Evolutionary conservation across 2,797 vertebrate genomes (phyloP).

Genomic region (Nasua narica): DNA sequence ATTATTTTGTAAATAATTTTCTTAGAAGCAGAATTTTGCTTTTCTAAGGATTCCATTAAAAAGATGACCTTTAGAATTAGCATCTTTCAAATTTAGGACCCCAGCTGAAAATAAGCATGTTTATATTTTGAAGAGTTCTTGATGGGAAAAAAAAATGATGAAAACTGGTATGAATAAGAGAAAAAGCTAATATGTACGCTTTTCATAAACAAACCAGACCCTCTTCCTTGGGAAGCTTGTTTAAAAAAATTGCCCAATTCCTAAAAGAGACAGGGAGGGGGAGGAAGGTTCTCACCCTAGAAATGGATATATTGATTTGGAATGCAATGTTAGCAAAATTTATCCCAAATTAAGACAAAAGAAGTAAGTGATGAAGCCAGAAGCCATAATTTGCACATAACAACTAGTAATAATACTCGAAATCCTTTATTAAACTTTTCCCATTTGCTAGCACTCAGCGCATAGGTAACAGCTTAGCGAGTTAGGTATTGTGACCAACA

Average conservation of each 20-base stretch:
- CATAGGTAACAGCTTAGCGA: neutral
- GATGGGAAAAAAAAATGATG: neutral
- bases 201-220: neutral
- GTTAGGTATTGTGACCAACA: neutral
- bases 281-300: neutral
- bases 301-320: conserved; percentile 31
- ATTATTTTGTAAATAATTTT: neutral
- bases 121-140: conserved; percentile 14
- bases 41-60: conserved; percentile 15
- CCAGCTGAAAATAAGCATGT: conserved; percentile 1
- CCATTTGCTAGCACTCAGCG: neutral
- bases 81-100: conserved; percentile 22
- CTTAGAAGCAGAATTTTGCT: conserved; percentile 37
- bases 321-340: neutral
- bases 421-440: neutral
- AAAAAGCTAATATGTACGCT: neutral
- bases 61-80: neutral
- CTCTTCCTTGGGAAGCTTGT: neutral
- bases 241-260: neutral
- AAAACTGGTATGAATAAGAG: neutral
- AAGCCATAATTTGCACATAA: neutral
- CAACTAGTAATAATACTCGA: neutral
- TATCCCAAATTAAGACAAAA: neutral
- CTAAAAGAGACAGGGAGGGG: neutral
- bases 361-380: neutral